phyloP scores from a whole-genome alignment of 2,113 vertebrate genomes.

The Sisor rabdophorus region DNA sequence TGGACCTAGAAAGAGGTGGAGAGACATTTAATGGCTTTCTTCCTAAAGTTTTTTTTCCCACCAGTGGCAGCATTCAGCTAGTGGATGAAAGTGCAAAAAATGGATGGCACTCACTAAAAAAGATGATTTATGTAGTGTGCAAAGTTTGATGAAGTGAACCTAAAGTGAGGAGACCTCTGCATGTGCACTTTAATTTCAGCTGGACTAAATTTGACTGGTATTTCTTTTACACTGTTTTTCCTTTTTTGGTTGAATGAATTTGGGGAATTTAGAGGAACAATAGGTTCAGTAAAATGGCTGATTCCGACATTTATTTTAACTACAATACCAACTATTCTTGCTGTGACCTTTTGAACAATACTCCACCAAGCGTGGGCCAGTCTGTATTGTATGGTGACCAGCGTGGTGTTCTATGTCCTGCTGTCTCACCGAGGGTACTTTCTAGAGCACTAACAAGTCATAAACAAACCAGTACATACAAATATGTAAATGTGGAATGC shows the following conservation, averaged over 20 bases:
- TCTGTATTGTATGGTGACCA: background rate
- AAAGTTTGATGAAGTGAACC: slow-evolving; percentile 33
- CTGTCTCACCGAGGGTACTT: background rate
- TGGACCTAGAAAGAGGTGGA: slow-evolving; percentile 13
- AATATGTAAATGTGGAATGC: background rate
- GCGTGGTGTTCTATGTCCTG: background rate
- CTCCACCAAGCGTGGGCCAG: background rate
- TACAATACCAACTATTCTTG: background rate
- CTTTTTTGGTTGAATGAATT: background rate
- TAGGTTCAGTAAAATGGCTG: background rate
- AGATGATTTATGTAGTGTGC: slow-evolving; percentile 42
- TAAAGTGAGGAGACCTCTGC: slow-evolving; percentile 28
- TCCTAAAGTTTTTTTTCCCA: slow-evolving; percentile 13
- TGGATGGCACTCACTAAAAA: slow-evolving; percentile 9
- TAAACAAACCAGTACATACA: background rate
- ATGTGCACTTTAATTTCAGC: slow-evolving; percentile 13
- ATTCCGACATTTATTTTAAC: slow-evolving; percentile 10
- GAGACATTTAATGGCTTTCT: background rate
- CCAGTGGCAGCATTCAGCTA: background rate
- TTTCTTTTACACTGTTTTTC: background rate
- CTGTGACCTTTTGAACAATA: slow-evolving; percentile 18
- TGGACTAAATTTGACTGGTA: slow-evolving; percentile 1
- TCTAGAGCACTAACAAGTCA: too few species aligned
- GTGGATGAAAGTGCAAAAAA: slow-evolving; percentile 15
- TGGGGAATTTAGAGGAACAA: background rate